phyloP scores from a whole-genome alignment of 2,113 vertebrate species.

The Hippocampus zosterae region DNA sequence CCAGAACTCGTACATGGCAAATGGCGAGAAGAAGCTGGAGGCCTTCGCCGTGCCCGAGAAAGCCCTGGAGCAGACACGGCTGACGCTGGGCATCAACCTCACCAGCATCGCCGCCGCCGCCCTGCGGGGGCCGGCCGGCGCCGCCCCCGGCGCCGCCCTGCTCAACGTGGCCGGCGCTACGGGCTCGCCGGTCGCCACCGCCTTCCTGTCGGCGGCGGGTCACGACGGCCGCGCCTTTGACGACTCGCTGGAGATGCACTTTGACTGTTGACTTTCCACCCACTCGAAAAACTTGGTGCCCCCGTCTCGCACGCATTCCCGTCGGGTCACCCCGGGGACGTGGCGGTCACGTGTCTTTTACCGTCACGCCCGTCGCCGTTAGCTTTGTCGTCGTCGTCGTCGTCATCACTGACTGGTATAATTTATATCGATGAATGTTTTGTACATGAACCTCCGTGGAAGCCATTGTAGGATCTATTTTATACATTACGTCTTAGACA shows the following conservation, averaged over 20 bases:
- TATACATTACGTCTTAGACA: not conserved
- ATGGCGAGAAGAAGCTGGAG: conserved; percentile 99
- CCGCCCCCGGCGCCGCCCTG: conserved; percentile 78
- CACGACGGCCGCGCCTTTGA: conserved; percentile 93
- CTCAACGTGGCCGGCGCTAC: conserved; percentile 95
- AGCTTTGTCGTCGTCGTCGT: not conserved
- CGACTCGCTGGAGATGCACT: conserved; percentile 96
- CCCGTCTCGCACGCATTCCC: not conserved
- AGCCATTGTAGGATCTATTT: conserved; percentile 1
- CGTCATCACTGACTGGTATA: not conserved
- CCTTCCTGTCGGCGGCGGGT: conserved; percentile 73
- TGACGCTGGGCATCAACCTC: conserved; percentile 99
- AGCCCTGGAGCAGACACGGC: conserved; percentile 96
- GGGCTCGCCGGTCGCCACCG: conserved; percentile 71
- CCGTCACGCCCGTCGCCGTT: conserved; percentile 2
- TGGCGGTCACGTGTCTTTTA: not conserved
- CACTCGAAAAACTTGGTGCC: not conserved
- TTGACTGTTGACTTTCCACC: conserved; percentile 84
- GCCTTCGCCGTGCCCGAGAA: conserved; percentile 99
- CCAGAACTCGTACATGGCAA: conserved; percentile 99
- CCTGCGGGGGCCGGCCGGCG: conserved; percentile 86
- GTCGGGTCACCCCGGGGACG: not conserved
- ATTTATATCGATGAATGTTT: not conserved
- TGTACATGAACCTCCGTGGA: not conserved
- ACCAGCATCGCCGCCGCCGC: conserved; percentile 92